Conservation (phyloP, 2,888 invertebrate species). For the Allophyes oxyacanthae region DNA sequence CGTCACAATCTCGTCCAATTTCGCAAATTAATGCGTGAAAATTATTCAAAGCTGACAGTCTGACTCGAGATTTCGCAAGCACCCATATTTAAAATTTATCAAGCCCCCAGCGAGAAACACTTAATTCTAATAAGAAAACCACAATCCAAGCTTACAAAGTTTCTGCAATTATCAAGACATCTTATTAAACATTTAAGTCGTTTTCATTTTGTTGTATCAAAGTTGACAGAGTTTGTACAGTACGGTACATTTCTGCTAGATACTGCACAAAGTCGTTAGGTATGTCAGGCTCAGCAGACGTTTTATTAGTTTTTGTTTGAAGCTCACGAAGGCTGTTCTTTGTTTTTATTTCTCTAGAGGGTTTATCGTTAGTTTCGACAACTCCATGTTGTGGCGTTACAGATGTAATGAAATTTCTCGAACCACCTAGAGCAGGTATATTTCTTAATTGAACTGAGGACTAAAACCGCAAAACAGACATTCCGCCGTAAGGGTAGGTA, state of each 20-base stretch:
- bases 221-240: slow-evolving; percentile 42
- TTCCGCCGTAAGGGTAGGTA: neutral
- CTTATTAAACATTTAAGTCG: slow-evolving; percentile 56
- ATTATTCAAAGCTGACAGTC: slow-evolving; percentile 50
- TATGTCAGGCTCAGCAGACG: slow-evolving; percentile 25
- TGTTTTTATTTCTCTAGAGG: slow-evolving; percentile 23
- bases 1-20: slow-evolving; percentile 31
- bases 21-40: slow-evolving; percentile 43
- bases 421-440: neutral
- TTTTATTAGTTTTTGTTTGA: slow-evolving; percentile 42
- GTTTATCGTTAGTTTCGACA: slow-evolving; percentile 1
- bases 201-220: slow-evolving; percentile 51
- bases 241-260: slow-evolving; percentile 23
- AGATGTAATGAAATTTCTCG: slow-evolving; percentile 8
- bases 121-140: slow-evolving; percentile 55
- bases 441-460: neutral
- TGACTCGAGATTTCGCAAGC: slow-evolving; percentile 39
- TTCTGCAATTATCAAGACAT: slow-evolving; percentile 58
- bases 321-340: slow-evolving; percentile 10
- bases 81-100: slow-evolving; percentile 48
- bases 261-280: slow-evolving; percentile 35
- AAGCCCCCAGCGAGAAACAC: slow-evolving; percentile 40
- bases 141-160: slow-evolving; percentile 57
- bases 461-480: neutral
- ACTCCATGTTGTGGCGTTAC: neutral